phyloP scores from a whole-genome alignment of 2,113 vertebrate species.

The Mesitornis unicolor region DNA sequence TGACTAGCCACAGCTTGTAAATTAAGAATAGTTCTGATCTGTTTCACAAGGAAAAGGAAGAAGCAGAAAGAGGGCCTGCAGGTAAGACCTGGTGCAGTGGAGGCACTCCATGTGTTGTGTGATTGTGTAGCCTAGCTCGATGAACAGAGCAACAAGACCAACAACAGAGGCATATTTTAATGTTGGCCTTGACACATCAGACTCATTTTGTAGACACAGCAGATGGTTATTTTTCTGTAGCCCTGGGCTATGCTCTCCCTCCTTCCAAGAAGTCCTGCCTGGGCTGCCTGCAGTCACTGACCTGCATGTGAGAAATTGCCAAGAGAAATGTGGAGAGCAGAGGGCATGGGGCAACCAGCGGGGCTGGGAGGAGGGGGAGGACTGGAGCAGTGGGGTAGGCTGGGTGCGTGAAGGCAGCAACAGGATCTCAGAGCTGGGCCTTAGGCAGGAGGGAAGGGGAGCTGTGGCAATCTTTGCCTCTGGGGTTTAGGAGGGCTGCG shows the following conservation, averaged over 20 bases:
- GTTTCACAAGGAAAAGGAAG: background rate
- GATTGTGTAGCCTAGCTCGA: background rate
- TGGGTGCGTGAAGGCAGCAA: background rate
- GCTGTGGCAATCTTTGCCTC: background rate
- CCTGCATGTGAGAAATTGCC: background rate
- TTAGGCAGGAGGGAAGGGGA: background rate
- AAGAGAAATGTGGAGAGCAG: background rate
- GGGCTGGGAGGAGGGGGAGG: background rate
- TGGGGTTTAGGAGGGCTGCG: background rate
- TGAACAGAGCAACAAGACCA: background rate
- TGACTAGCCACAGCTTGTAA: background rate
- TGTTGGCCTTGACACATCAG: background rate
- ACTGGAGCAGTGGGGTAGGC: rapidly evolving
- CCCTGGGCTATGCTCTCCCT: background rate
- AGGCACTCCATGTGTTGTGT: background rate
- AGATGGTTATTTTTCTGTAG: background rate
- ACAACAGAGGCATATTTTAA: background rate
- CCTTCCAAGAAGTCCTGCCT: background rate
- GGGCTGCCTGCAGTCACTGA: background rate
- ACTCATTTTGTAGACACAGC: background rate
- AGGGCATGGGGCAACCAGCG: rapidly evolving
- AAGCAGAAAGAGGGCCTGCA: background rate
- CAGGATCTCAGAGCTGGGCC: background rate
- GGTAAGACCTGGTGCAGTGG: background rate
- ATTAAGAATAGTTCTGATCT: background rate